Evolutionary conservation across 2,113 vertebrate species (phyloP).

Genomic region (Gavialis gangeticus): DNA sequence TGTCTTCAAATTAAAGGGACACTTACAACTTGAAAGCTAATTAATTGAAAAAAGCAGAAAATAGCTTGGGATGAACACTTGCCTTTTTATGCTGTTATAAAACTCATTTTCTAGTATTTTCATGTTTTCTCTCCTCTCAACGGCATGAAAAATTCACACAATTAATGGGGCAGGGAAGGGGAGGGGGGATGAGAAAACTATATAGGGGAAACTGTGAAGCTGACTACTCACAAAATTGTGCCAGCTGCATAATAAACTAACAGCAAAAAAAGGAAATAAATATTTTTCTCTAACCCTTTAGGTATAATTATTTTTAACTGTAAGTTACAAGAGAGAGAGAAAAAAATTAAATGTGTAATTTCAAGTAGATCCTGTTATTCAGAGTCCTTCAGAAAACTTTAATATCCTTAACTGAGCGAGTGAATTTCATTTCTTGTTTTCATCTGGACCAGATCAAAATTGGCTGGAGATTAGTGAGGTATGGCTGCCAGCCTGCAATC

Average conservation of each 20-base stretch:
- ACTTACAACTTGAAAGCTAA: background rate
- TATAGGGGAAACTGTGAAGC: background rate
- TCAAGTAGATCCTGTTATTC: background rate
- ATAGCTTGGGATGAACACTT: background rate
- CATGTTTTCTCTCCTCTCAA: background rate
- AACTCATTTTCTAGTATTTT: accelerated
- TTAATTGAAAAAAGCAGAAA: background rate
- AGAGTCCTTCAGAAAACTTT: background rate
- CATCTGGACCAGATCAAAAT: background rate
- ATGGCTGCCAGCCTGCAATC: background rate
- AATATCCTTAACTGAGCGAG: background rate
- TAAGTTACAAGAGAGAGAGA: background rate
- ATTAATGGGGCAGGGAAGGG: background rate
- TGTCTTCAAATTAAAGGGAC: background rate
- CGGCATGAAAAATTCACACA: background rate
- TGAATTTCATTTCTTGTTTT: background rate
- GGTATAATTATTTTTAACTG: background rate
- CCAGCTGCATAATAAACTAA: background rate
- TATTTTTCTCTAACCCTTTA: background rate
- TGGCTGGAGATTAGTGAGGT: background rate
- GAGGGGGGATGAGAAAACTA: background rate
- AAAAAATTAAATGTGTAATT: background rate
- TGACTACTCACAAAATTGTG: background rate
- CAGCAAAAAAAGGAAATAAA: background rate
- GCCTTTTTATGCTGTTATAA: background rate